Evolutionary conservation across 2,797 vertebrate species (phyloP).

Genomic region (Xiphorhynchus erythropygius): DNA sequence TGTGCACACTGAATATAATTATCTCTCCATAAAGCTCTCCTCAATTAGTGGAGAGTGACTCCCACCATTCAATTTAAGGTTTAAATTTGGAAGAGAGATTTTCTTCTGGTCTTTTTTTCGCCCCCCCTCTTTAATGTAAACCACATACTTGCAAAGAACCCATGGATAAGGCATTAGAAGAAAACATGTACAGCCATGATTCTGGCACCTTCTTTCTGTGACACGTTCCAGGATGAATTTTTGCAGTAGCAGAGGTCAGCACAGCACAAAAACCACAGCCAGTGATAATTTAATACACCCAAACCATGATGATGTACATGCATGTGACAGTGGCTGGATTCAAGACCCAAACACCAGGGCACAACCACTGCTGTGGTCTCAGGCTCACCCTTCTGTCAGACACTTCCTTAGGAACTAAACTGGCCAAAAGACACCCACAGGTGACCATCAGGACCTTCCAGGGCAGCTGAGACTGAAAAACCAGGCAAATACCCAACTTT

Average conservation of each 20-base stretch:
- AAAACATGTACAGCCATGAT: background rate
- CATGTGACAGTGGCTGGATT: background rate
- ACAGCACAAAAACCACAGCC: background rate
- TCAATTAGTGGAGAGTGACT: conserved; percentile 12
- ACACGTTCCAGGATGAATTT: background rate
- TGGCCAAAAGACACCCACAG: background rate
- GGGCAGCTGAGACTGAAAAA: background rate
- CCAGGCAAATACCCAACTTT: background rate
- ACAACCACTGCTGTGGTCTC: background rate
- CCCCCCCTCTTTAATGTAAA: background rate
- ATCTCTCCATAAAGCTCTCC: background rate
- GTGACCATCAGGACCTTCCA: background rate
- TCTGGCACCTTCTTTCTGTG: background rate
- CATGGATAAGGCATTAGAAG: background rate
- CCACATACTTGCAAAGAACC: background rate
- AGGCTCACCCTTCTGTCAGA: background rate
- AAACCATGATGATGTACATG: fast-evolving
- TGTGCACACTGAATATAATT: background rate
- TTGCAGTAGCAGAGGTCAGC: background rate
- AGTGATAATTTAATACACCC: background rate
- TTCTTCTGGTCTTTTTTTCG: background rate
- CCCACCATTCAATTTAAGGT: conserved; percentile 24
- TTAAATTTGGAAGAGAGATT: conserved; percentile 23
- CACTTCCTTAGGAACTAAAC: background rate
- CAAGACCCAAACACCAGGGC: background rate